phyloP scores from a whole-genome alignment of 37 sponge, comb jelly and placozoan species.

The Amphimedon queenslandica region DNA sequence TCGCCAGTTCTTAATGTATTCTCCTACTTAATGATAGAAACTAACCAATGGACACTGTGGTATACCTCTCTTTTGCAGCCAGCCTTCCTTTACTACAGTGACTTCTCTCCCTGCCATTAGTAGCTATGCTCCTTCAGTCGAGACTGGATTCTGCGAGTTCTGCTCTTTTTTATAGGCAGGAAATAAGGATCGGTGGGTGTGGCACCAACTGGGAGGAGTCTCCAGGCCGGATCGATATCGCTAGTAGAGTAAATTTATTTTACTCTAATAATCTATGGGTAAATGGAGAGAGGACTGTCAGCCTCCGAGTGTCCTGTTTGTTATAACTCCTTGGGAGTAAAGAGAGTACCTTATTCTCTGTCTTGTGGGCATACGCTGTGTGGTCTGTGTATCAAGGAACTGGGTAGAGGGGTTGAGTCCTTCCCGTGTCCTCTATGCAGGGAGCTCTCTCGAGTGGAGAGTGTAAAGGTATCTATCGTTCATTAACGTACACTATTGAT shows the following conservation, averaged over 20 bases:
- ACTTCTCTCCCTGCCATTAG: too few species aligned
- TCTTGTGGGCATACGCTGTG: slow-evolving; percentile 88
- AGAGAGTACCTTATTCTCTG: slow-evolving; percentile 55
- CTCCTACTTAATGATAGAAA: slow-evolving; percentile 70
- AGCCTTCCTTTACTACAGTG: slow-evolving; percentile 86
- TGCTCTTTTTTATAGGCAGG: too few species aligned
- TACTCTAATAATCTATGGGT: too few species aligned
- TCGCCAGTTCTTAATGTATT: slow-evolving; percentile 98
- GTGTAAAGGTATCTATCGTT: neutral
- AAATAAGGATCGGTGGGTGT: too few species aligned
- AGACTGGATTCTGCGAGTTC: too few species aligned
- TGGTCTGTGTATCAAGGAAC: slow-evolving; percentile 2
- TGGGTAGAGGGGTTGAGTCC: neutral
- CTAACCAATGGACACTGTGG: neutral
- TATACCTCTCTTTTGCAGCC: slow-evolving; percentile 93
- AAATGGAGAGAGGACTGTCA: slow-evolving; percentile 35
- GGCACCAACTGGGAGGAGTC: too few species aligned
- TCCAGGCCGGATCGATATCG: too few species aligned
- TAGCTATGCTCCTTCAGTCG: too few species aligned
- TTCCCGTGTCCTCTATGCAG: slow-evolving; percentile 78
- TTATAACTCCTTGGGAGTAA: slow-evolving; percentile 31
- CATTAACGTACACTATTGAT: neutral
- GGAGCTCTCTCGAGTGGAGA: slow-evolving; percentile 11
- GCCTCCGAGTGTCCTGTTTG: slow-evolving; percentile 82
- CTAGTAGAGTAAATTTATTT: too few species aligned